phyloP scores from a whole-genome alignment of 2,113 vertebrate genomes.

The Rhynchomys soricoides region DNA sequence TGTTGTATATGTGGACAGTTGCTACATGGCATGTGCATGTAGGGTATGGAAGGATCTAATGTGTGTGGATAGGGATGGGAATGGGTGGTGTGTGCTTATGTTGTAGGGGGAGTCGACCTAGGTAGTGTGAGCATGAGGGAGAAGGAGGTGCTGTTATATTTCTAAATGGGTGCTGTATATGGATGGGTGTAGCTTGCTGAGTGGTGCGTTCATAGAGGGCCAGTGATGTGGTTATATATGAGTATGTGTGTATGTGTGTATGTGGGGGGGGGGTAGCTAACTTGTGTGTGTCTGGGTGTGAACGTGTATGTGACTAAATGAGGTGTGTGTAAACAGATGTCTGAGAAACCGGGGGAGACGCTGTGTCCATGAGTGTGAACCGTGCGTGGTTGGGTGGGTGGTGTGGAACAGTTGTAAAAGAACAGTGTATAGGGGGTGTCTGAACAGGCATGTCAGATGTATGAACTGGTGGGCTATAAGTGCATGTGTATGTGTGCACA shows the following conservation, averaged over 20 bases:
- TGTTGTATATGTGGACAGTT: background rate
- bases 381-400: background rate
- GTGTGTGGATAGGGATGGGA: too few species aligned
- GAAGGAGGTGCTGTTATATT: too few species aligned
- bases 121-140: background rate
- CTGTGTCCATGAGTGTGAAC: background rate
- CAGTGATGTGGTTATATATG: background rate
- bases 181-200: background rate
- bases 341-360: background rate
- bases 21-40: background rate
- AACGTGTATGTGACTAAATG: background rate
- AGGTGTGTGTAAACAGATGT: background rate
- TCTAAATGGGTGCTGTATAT: background rate
- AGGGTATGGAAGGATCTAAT: background rate
- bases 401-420: background rate
- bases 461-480: background rate
- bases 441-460: background rate
- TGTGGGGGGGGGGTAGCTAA: background rate
- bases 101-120: background rate
- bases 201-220: background rate
- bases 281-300: background rate
- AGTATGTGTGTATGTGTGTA: background rate
- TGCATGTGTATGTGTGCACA: background rate
- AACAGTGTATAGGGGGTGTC: accelerated
- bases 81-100: background rate